phyloP scores from a whole-genome alignment of 2,113 vertebrate species.

The Manacus vitellinus region DNA sequence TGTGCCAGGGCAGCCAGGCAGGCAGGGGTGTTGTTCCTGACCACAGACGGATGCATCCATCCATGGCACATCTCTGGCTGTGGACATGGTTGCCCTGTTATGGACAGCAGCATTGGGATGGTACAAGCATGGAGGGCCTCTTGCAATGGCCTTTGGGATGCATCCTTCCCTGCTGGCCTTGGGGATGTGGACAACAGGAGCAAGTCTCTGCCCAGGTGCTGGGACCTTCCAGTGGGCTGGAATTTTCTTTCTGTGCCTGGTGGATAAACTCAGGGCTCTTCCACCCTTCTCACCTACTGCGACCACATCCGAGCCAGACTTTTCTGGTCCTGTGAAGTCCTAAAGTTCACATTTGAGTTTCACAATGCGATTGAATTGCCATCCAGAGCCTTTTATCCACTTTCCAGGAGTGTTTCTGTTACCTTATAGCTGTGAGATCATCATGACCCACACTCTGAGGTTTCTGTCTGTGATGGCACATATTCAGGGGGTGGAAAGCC shows the following conservation, averaged over 20 bases:
- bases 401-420: background rate
- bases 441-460: accelerated
- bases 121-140: accelerated
- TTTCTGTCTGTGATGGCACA: background rate
- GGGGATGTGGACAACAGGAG: accelerated
- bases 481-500: background rate
- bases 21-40: accelerated
- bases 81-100: accelerated
- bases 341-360: background rate
- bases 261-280: background rate
- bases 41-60: background rate
- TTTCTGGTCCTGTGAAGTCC: background rate
- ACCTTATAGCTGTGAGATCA: background rate
- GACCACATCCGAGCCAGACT: background rate
- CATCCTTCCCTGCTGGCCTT: background rate
- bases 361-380: background rate
- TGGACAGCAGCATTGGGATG: accelerated
- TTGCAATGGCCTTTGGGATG: accelerated
- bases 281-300: background rate
- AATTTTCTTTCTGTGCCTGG: background rate
- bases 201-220: background rate
- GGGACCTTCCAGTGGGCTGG: background rate
- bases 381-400: background rate
- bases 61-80: background rate
- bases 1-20: background rate